These are phyloP conservation scores for Petrocephalus sullivani DNA, from an alignment of 2,797 vertebrate genomes.

Conservation along the genomic window DNA sequence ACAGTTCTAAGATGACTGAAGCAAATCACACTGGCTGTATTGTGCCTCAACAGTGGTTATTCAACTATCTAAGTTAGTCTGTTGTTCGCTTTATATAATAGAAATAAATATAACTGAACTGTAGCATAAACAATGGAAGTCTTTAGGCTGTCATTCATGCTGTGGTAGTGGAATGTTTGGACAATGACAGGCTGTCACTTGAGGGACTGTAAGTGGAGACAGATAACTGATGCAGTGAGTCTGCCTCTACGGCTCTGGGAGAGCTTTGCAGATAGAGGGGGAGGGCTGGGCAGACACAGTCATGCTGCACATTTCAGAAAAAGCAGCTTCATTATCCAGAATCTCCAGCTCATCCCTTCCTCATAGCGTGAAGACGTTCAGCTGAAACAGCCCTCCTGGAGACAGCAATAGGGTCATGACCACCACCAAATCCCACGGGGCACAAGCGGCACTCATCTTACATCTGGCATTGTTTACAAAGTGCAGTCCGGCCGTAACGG, in stretches of 20 bases:
- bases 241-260: background rate
- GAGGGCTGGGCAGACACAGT: background rate
- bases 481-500: conserved; percentile 9
- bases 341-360: background rate
- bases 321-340: background rate
- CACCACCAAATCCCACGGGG: background rate
- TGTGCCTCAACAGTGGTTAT: background rate
- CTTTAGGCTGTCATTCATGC: background rate
- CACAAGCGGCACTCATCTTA: background rate
- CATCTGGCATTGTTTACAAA: background rate
- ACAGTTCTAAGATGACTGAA: background rate
- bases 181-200: background rate
- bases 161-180: background rate
- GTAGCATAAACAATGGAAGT: background rate
- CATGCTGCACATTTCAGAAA: background rate
- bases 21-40: background rate
- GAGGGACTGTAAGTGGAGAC: background rate
- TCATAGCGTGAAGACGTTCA: background rate
- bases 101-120: background rate
- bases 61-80: background rate
- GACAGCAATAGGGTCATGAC: background rate
- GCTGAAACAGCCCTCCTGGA: background rate
- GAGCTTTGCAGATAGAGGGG: background rate
- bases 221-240: background rate
- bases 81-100: background rate